A percentile compares a stretch with the other conserved stretches of the same genome.
Evolutionary conservation across 2,797 vertebrate genomes (phyloP).

Genomic region (Poecilia picta): DNA sequence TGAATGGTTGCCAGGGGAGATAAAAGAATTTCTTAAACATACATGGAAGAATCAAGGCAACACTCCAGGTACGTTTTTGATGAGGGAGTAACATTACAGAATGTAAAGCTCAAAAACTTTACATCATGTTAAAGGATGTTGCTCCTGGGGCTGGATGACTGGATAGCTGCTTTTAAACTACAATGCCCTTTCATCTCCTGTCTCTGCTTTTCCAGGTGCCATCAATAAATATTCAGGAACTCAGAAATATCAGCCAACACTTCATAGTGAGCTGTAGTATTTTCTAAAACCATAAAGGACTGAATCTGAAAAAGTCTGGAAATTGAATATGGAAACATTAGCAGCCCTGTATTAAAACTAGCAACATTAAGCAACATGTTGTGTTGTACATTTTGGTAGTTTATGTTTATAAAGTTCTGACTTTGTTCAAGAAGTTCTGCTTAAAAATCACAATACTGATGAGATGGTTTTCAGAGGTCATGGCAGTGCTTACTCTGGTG

Average conservation of each 20-base stretch:
- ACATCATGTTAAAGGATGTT: too few relatives aligned
- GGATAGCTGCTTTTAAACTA: too few relatives aligned
- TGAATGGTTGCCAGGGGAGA: too few relatives aligned
- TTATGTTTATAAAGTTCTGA: not conserved
- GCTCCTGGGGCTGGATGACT: too few relatives aligned
- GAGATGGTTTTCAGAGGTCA: not conserved
- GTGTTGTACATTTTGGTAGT: not conserved
- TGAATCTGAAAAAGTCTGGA: not conserved
- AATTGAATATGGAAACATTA: not conserved
- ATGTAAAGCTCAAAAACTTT: too few relatives aligned
- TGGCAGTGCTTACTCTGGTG: not conserved
- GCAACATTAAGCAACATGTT: not conserved
- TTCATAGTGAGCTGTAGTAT: not conserved
- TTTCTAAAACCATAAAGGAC: not conserved
- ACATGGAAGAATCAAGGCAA: too few relatives aligned
- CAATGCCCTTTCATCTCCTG: not conserved
- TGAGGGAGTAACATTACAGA: too few relatives aligned
- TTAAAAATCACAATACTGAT: not conserved
- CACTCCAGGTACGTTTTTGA: too few relatives aligned
- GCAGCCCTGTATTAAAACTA: not conserved
- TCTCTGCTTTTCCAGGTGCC: not conserved
- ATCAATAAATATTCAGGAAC: not conserved
- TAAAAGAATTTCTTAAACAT: too few relatives aligned
- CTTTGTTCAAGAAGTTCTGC: not conserved
- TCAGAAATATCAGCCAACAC: not conserved